Evolutionary conservation across 2,888 invertebrate genomes (phyloP), one percentile per base, ranked within the genome.

Genomic region (Eudemis profundana): DNA sequence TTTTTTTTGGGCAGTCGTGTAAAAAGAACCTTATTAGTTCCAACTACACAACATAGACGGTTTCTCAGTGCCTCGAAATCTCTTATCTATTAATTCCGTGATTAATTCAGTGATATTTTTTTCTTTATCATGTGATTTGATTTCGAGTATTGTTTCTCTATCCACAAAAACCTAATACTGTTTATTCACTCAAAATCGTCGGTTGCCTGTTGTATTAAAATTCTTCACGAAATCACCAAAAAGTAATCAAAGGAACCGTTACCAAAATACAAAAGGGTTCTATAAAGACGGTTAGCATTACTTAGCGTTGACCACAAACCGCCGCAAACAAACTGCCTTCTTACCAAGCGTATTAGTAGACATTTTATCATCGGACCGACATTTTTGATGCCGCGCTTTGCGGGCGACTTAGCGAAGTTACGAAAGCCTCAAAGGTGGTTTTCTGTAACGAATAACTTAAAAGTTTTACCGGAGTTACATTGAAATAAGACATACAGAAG

Each of bases 381-480:
- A 74, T 76, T 76, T 77, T 77, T 76, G 73, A 74, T 74, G 74
- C 72, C 71, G 59, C 61, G 66, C 68, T 71, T 74, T 74, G 69
- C 73, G 72, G 70, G 49, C 57, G 70, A 69, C 74, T 75, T 73
- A 74, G 68, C 46, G 56, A 72, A 74, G 68, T 74, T 76, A 69
- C 62, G 56, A 57, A 64, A 59, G 65, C 60, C 65, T 64, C 64
- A 64, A 60, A 65, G 59, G 68, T 49, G 60, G 67, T 71, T 70
- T 72, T 69, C 72, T 72, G 70, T 69, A 70, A 74, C 73, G 78
- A 79, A 81, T 80, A 79, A 79, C 76, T 80, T 79, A 79, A 79
- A 81, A 81, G 75, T 79, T 77, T 46, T 67, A 46, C 61, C 66
- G 59, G 66, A 40, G 19, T 1, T 10, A 4, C 27, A 65, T 27